Evolutionary conservation across 2,888 invertebrate genomes (phyloP).

Genomic region (Rotaria macrura): DNA sequence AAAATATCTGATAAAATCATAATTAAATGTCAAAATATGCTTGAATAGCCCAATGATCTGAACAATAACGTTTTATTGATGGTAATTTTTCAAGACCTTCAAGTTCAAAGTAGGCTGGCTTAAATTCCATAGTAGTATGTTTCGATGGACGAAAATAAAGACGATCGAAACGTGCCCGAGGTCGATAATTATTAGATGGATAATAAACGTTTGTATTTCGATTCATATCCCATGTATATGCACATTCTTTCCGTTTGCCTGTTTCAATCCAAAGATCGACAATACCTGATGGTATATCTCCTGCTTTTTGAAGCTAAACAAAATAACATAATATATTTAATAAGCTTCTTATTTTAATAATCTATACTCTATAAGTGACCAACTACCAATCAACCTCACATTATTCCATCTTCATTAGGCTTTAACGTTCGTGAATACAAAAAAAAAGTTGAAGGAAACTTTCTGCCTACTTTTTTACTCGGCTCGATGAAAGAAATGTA

Average conservation of each 20-base stretch:
- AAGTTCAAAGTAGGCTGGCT: conserved; percentile 53
- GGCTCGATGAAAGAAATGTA: no score
- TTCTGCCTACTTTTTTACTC: no score
- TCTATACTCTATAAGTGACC: no score
- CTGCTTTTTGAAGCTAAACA: conserved; percentile 43
- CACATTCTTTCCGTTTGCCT: conserved; percentile 53
- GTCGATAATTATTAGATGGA: conserved; percentile 40
- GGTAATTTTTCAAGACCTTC: conserved; percentile 53
- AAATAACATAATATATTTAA: conserved; percentile 34
- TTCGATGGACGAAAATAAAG: conserved; percentile 29
- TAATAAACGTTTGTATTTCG: conserved; percentile 54
- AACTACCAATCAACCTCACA: no score
- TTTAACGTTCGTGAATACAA: no score
- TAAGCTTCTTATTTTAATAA: no score
- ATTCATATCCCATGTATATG: conserved; percentile 57
- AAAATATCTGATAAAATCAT: not conserved
- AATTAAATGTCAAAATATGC: conserved; percentile 39
- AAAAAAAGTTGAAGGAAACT: no score
- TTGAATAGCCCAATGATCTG: conserved; percentile 56
- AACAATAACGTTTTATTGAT: conserved; percentile 53
- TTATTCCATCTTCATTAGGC: no score
- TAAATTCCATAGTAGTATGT: conserved; percentile 37
- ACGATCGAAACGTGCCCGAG: conserved; percentile 54
- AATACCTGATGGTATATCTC: conserved; percentile 50
- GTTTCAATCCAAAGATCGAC: conserved; percentile 55